Percentiles rank a stretch among this genome's conserved stretches.
Evolutionary conservation across 2,888 invertebrate species (phyloP).

Genomic region (Eristalis tenax): DNA sequence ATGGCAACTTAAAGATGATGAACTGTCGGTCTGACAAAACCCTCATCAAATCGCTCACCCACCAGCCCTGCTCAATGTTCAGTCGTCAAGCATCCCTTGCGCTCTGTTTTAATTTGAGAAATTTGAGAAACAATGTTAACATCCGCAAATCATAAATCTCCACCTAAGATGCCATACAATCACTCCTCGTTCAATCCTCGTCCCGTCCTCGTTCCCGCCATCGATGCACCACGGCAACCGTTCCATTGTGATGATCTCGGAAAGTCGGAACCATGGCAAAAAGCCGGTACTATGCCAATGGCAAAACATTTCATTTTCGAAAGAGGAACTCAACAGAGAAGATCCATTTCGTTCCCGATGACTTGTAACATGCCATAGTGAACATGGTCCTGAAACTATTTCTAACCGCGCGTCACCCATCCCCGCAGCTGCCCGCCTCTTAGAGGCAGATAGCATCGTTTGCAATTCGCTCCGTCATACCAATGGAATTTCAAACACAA

Average conservation of each 20-base stretch:
- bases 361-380: constrained; percentile 67
- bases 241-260: constrained; percentile 27
- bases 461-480: constrained; percentile 59
- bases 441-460: constrained; percentile 35
- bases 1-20: neutral
- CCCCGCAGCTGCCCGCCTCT: constrained; percentile 1
- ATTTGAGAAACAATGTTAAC: constrained; percentile 46
- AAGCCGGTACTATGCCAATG: constrained; percentile 48
- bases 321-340: constrained; percentile 22
- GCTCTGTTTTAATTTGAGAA: constrained; percentile 10
- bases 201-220: neutral
- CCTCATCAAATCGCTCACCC: neutral
- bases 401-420: constrained; percentile 40
- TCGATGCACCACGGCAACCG: constrained; percentile 22
- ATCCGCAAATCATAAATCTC: constrained; percentile 56
- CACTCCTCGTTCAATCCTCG: neutral
- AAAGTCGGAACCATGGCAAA: neutral
- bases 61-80: neutral
- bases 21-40: neutral
- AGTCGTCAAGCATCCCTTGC: neutral
- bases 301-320: constrained; percentile 68
- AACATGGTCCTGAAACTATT: constrained; percentile 48
- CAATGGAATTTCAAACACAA: constrained; percentile 57
- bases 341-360: constrained; percentile 63
- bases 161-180: constrained; percentile 27